phyloP scores from a whole-genome alignment of 2,113 vertebrate genomes.

The Percina caprodes region DNA sequence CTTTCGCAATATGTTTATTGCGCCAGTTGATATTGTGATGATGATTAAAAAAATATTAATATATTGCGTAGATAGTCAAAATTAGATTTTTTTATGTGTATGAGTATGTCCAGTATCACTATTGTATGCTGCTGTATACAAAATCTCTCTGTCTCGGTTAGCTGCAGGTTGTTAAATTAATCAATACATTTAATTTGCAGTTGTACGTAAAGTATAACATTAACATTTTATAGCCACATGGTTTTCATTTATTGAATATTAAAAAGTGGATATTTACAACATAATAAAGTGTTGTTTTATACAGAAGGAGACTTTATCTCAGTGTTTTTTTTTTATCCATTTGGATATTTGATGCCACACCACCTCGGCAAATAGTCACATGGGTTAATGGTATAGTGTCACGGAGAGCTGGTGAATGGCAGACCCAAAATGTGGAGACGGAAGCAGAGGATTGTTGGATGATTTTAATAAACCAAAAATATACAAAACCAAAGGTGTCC shows the following conservation, averaged over 20 bases:
- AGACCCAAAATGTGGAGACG: no score
- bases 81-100: no score
- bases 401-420: no score
- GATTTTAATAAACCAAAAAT: no score
- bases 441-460: no score
- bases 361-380: neutral
- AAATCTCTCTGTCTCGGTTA: conserved; percentile 2
- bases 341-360: neutral
- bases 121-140: neutral
- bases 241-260: conserved; percentile 8
- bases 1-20: no score
- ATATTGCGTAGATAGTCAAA: no score
- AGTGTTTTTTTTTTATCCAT: neutral
- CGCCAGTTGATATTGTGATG: no score
- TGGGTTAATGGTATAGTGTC: neutral
- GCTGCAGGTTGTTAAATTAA: neutral
- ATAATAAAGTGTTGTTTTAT: neutral
- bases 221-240: neutral
- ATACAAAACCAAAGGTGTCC: no score
- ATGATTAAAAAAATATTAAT: no score
- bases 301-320: neutral
- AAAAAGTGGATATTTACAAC: conserved; percentile 3
- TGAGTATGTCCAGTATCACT: neutral
- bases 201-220: neutral
- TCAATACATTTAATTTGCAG: neutral